phyloP scores from a whole-genome alignment of 2,888 invertebrate species.

The Eupithecia subumbrata region DNA sequence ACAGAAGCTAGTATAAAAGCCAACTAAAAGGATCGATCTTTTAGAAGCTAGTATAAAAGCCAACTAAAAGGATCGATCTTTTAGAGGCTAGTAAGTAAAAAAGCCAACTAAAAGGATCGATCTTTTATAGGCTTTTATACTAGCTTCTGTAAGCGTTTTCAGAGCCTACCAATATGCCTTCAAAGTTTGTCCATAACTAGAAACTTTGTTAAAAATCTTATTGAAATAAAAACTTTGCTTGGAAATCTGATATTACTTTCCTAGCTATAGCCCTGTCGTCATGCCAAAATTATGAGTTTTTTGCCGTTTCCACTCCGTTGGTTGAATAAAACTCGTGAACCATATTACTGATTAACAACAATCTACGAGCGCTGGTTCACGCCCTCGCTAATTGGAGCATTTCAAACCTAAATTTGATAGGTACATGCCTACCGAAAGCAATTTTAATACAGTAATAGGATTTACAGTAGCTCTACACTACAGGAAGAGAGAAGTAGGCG shows the following conservation, averaged over 20 bases:
- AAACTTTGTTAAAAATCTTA: neutral
- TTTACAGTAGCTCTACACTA: neutral
- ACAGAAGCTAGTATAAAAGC: no score
- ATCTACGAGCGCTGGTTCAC: slow-evolving; percentile 18
- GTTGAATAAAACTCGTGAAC: slow-evolving; percentile 1
- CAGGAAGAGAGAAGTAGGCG: neutral
- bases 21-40: no score
- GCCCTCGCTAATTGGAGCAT: slow-evolving; percentile 24
- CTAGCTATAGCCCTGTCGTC: neutral
- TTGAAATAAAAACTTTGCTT: neutral
- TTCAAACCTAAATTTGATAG: slow-evolving; percentile 26
- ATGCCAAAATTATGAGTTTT: neutral
- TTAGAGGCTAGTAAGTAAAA: no score
- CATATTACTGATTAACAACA: slow-evolving; percentile 16
- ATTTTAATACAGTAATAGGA: neutral
- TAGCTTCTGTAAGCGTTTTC: no score
- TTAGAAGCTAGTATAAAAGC: no score
- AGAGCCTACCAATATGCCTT: neutral
- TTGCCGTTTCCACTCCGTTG: slow-evolving; percentile 11
- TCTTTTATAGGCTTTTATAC: no score
- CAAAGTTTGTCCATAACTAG: neutral
- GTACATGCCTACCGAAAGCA: neutral
- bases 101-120: no score
- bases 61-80: no score
- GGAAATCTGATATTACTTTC: neutral